Percentiles rank a stretch among this genome's conserved stretches.
Conservation (phyloP, 2,113 vertebrate genomes). For the Marcusenius ussheri region DNA sequence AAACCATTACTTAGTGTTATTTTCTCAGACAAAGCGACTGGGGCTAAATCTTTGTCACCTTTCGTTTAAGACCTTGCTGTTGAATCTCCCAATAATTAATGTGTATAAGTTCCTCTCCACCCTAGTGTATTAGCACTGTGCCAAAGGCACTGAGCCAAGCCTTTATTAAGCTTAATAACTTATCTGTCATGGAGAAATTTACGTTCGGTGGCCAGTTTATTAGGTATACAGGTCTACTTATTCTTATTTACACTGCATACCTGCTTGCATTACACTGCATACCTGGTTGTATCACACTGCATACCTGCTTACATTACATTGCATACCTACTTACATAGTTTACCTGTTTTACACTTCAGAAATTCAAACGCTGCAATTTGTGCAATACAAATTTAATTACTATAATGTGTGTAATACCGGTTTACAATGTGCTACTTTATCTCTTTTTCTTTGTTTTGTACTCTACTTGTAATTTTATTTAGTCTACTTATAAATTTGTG, state of each 20-base stretch:
- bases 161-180: not conserved
- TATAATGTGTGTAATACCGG: not conserved
- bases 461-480: not conserved
- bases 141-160: not conserved
- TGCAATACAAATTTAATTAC: not conserved
- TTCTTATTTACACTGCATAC: not conserved
- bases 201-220: not conserved
- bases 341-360: not conserved
- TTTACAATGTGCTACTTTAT: not conserved
- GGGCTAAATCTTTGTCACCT: not conserved
- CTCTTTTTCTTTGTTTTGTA: not conserved
- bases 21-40: not conserved
- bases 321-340: not conserved
- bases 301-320: not conserved
- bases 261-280: not conserved
- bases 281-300: not conserved
- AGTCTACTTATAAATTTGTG: not conserved
- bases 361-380: not conserved
- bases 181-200: not conserved
- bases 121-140: not conserved
- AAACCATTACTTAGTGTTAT: not conserved
- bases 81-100: not conserved
- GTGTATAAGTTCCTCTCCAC: not conserved
- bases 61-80: not conserved
- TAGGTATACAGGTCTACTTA: not conserved